Base-by-base conservation (phyloP, 2,888 invertebrate genomes). In the Chloromyia formosa region DNA sequence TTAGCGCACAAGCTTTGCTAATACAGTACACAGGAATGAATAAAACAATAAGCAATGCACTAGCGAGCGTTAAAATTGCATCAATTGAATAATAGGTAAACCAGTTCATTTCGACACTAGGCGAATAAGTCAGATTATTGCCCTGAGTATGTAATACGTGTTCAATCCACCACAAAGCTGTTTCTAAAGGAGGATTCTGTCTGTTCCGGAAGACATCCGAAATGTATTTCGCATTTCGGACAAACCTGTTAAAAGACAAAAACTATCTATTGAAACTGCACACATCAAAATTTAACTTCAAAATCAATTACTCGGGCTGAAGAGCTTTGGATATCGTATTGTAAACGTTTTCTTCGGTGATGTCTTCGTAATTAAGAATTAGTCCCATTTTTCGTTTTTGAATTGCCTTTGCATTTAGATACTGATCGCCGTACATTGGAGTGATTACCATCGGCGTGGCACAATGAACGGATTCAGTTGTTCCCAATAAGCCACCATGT, bases 401-500 rank as follows among this genome's bases (percentile, higher is more conserved):
- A 1, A 90, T 82, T 0, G 89, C 89, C 58, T 87, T 87, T 0
- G 90, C 90, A 81, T 92, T 92, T 0, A 89, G 87, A 77, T 88
- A 89, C 80, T 92, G 92, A 81, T 92, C 92, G 1, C 92, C 92
- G 79, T 90, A 92, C 66, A 92, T 87, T 4, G 92, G 92, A 42
- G 92, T 88, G 3, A 91, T 87, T 5, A 93, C 83, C 64, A 90
- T 85, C 5, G 92, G 92, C 49, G 90, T 88, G 12, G 90, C 92
- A 71, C 90, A 89, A 78, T 91, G 89, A 4, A 91, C 85, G 0
- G 91, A 89, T 81, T 92, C 92, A 16, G 89, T 90, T 0, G 89
- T 88, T 74, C 92, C 91, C 20, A 92, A 84, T 75, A 91, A 87
- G 1, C 92, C 92, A 1, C 90, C 90, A 79, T 92, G 92, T 0